Evolutionary conservation across 2,888 invertebrate genomes (phyloP).

Genomic region (Glyphotaelius pellucidus): DNA sequence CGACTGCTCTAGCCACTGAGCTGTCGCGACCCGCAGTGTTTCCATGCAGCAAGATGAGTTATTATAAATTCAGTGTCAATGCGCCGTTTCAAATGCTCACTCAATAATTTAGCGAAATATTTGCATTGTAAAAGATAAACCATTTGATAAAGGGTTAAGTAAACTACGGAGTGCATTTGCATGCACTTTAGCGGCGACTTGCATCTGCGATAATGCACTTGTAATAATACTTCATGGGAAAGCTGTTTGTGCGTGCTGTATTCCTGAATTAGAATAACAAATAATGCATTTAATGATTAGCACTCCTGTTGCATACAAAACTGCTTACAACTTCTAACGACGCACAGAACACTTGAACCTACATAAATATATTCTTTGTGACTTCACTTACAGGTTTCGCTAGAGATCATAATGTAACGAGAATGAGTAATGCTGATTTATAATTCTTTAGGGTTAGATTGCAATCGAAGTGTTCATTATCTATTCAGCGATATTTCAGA

Average conservation of each 20-base stretch:
- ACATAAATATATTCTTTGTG: neutral
- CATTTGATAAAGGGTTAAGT: neutral
- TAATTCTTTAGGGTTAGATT: neutral
- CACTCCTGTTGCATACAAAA: neutral
- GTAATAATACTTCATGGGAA: conserved; percentile 23
- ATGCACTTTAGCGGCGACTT: neutral
- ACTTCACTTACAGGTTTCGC: neutral
- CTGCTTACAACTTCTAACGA: neutral
- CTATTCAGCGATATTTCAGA: neutral
- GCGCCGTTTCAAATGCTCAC: neutral
- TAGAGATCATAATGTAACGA: neutral
- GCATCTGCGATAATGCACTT: neutral
- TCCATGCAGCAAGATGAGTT: neutral
- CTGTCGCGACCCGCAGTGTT: neutral
- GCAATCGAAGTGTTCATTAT: neutral
- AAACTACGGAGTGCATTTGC: neutral
- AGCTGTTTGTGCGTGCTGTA: neutral
- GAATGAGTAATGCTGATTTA: neutral
- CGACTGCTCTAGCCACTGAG: neutral
- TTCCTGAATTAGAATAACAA: conserved; percentile 23
- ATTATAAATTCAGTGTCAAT: neutral
- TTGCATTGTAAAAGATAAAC: neutral
- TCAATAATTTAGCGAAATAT: neutral
- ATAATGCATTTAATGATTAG: conserved; percentile 2
- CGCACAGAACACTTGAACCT: neutral